Percentiles rank a stretch among this genome's conserved stretches.
These are phyloP conservation scores for Temnothorax ravouxi DNA, from an alignment of 2,888 invertebrate genomes.

Conservation along the genomic window DNA sequence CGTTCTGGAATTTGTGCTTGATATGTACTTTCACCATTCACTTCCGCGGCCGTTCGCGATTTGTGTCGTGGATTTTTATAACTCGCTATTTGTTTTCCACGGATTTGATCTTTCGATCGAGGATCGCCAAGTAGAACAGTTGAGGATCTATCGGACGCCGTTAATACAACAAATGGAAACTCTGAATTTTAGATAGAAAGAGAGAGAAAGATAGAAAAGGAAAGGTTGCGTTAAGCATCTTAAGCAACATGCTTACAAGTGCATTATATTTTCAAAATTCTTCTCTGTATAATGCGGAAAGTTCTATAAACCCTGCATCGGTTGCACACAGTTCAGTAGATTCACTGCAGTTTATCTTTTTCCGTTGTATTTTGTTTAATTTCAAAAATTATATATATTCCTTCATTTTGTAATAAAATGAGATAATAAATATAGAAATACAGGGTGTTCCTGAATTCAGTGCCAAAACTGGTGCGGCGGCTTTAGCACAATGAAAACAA, in stretches of 20 bases:
- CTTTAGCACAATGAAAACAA: too few relatives aligned
- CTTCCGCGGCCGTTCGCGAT: constrained; percentile 57
- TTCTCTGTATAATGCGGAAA: not conserved
- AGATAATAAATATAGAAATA: not conserved
- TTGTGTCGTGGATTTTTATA: constrained; percentile 49
- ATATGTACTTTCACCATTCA: constrained; percentile 71
- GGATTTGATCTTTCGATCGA: constrained; percentile 33
- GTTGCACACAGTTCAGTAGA: not conserved
- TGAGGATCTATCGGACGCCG: not conserved
- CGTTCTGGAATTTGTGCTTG: constrained; percentile 65
- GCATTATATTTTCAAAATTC: constrained; percentile 6
- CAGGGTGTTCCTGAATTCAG: too few relatives aligned
- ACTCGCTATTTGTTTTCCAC: constrained; percentile 12
- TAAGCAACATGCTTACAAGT: not conserved
- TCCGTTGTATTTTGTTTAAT: not conserved
- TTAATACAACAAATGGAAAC: not conserved
- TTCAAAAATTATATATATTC: not conserved
- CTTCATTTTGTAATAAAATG: not conserved
- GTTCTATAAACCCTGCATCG: not conserved
- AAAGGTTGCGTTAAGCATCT: not conserved
- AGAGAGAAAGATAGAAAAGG: not conserved
- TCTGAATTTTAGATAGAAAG: not conserved
- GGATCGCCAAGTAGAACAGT: not conserved
- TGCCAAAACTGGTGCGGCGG: too few relatives aligned
- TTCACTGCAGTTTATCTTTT: not conserved